Evolutionary conservation across 92 coral and sea anemone genomes (phyloP).

Genomic region (Paragorgia papillata): DNA sequence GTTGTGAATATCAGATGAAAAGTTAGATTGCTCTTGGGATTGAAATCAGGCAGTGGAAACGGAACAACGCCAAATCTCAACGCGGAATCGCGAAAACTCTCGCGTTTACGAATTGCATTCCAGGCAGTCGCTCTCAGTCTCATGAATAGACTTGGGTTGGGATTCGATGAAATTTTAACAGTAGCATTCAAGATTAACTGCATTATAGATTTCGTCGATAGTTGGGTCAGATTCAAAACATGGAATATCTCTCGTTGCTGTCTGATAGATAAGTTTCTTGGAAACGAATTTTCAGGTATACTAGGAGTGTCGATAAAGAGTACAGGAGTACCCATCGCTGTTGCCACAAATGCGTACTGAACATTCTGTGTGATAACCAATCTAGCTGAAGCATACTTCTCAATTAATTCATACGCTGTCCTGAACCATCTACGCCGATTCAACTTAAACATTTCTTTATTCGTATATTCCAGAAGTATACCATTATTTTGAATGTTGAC

Average conservation of each 20-base stretch:
- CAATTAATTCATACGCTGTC: slow-evolving; percentile 1
- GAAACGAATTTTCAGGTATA: neutral
- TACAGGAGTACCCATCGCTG: slow-evolving; percentile 50
- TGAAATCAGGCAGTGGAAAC: neutral
- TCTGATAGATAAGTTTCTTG: neutral
- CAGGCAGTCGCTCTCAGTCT: slow-evolving; percentile 49
- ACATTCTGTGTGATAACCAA: slow-evolving; percentile 41
- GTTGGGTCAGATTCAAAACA: neutral
- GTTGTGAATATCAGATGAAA: slow-evolving; percentile 59
- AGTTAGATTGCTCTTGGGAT: neutral
- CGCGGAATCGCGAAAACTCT: slow-evolving; percentile 32
- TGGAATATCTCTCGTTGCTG: neutral
- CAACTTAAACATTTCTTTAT: neutral
- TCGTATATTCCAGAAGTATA: neutral
- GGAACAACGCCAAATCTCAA: slow-evolving; percentile 49
- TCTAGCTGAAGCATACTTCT: slow-evolving; percentile 33
- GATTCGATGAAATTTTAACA: neutral
- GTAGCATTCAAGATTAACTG: neutral
- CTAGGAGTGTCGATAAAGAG: slow-evolving; percentile 6
- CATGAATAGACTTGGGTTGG: slow-evolving; percentile 37
- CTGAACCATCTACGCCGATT: slow-evolving; percentile 3
- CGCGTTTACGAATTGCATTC: slow-evolving; percentile 38
- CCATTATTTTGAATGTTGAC: slow-evolving; percentile 21
- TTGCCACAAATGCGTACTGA: slow-evolving; percentile 35
- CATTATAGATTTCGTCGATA: neutral